phyloP scores from a whole-genome alignment of 2,888 invertebrate genomes.

The Leucophenga montana region DNA sequence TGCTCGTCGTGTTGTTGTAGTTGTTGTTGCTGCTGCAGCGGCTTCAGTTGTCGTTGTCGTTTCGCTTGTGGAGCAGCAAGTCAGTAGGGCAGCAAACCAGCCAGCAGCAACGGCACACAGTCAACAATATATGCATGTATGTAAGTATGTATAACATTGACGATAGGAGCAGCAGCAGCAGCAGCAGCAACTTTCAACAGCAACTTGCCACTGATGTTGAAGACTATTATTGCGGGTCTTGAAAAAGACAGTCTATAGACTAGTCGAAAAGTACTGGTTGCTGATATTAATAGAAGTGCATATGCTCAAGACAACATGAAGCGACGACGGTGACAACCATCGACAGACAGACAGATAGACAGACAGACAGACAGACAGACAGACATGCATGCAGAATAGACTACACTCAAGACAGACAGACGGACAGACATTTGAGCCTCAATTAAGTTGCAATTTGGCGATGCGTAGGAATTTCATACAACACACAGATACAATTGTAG shows the following conservation, averaged over 20 bases:
- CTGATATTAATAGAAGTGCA: too few relatives aligned
- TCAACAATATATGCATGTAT: not conserved
- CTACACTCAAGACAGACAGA: too few relatives aligned
- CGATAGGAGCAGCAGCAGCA: slow-evolving; percentile 12
- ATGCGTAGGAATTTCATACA: slow-evolving; percentile 52
- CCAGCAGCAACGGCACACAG: slow-evolving; percentile 24
- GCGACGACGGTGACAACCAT: too few relatives aligned
- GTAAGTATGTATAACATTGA: not conserved
- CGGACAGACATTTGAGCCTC: slow-evolving; percentile 56
- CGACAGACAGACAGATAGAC: slow-evolving; percentile 1
- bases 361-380: not conserved
- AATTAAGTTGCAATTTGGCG: slow-evolving; percentile 66
- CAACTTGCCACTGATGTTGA: slow-evolving; percentile 12
- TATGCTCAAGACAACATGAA: too few relatives aligned
- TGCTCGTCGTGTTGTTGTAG: slow-evolving; percentile 48
- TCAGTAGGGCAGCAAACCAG: slow-evolving; percentile 70
- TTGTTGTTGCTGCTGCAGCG: slow-evolving; percentile 57
- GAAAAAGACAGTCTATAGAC: too few relatives aligned
- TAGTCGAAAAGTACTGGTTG: too few relatives aligned
- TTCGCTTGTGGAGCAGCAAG: slow-evolving; percentile 69
- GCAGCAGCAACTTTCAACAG: not conserved
- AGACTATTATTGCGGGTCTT: slow-evolving; percentile 23
- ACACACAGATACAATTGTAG: slow-evolving; percentile 45
- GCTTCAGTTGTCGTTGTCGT: slow-evolving; percentile 42
- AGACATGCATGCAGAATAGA: not conserved